Base-by-base conservation (phyloP, 2,888 invertebrate genomes). In the Agonopterix heracliana region DNA sequence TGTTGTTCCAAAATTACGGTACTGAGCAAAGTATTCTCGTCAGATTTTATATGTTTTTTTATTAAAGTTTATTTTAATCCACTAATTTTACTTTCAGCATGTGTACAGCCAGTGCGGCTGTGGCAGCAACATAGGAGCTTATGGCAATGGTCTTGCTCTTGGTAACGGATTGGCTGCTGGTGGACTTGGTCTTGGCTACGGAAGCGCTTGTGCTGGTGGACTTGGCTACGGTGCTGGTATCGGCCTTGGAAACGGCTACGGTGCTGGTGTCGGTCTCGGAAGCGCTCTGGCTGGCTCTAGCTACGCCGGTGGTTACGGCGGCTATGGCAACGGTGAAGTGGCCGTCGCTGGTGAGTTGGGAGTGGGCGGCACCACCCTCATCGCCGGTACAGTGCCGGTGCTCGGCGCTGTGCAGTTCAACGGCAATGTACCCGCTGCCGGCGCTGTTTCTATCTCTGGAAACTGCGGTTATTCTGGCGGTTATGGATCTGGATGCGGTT, bases 341-440 rank as follows among this genome's bases (percentile, higher is more conserved):
- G 58, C 54, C 1, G 60, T 65, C 12, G 54, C 53, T 14, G 71
- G 68, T 34, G 60, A 68, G 47, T 42, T 72, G 49, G 56, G 59
- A 11, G 64, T 64, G 9, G 54, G 48, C 10, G 73, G 71, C 13
- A 49, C 53, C 44, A 65, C 70, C 12, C 43, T 54, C n/a, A 57
- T 73, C 34, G 55, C 56, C 40, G 71, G 71, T 17, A 60, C 61
- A 41, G 64, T 71, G n/a, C 71, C 70, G 4, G 62, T 69, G 17
- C 45, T 63, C 14, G 70, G 70, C 38, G 59, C 59, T 13, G 68
- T 71, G 1, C 40, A 54, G 35, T 69, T 68, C 51, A 50, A 50
- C 40, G 63, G 65, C 36, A 50, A 47, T 12, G 53, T 63, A 14
- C 60, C 55, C 1, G 64, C 64, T 36, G 62, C 55, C 44, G 72